These are phyloP conservation scores for Cacoxenus indagator DNA, from an alignment of 2,888 invertebrate species.

Conservation along the genomic window DNA sequence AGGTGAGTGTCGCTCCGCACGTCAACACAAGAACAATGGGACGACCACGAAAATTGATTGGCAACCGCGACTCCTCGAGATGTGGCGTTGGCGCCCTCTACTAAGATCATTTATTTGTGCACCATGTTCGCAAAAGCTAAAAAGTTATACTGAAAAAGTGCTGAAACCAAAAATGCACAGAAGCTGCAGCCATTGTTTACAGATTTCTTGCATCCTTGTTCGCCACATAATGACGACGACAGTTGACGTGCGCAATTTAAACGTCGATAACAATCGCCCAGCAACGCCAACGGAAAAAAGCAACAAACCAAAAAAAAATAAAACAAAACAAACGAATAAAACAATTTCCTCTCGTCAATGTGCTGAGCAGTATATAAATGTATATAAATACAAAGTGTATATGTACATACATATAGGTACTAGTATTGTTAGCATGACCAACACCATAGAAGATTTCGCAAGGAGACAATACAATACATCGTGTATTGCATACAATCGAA, in stretches of 20 bases:
- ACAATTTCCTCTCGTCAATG: too few relatives aligned
- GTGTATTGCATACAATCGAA: too few relatives aligned
- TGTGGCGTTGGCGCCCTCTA: constrained; percentile 27
- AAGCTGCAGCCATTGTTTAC: constrained; percentile 18
- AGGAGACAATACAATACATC: too few relatives aligned
- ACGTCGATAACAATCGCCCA: constrained; percentile 52
- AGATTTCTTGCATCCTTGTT: constrained; percentile 15
- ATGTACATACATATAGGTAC: too few relatives aligned
- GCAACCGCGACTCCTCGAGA: constrained; percentile 43
- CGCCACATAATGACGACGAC: constrained; percentile 43
- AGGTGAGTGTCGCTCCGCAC: constrained; percentile 34
- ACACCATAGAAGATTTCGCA: too few relatives aligned
- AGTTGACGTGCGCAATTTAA: constrained; percentile 58
- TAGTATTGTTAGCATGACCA: too few relatives aligned
- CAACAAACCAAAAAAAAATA: constrained; percentile 35
- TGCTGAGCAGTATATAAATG: background rate
- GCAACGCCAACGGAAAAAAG: constrained; percentile 17
- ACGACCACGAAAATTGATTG: constrained; percentile 50
- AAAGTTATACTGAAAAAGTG: background rate
- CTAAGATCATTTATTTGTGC: constrained; percentile 21
- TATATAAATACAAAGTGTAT: too few relatives aligned
- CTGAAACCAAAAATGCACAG: constrained; percentile 7
- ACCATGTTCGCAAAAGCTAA: background rate
- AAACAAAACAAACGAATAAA: background rate
- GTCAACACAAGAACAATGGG: constrained; percentile 50